Evolutionary conservation across 1,140 invertebrate species (phyloP).

Genomic region (Heliconius congener): DNA sequence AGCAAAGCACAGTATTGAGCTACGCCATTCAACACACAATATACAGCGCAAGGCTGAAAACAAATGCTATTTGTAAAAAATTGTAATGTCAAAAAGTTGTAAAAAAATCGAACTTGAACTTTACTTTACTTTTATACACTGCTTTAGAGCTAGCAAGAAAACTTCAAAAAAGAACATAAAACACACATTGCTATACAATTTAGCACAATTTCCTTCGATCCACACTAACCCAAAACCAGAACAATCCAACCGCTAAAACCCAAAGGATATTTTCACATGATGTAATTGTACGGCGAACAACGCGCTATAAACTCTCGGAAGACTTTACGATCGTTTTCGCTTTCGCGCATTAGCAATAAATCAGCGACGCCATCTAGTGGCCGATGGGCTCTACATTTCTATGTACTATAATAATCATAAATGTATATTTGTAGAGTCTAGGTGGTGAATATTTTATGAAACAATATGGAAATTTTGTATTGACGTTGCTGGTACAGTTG

Average conservation of each 20-base stretch:
- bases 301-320: slow-evolving; percentile 61
- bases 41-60: no score
- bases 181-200: no score
- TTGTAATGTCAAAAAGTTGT: no score
- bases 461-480: not conserved
- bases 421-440: not conserved
- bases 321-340: slow-evolving; percentile 76
- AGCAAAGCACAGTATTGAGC: no score
- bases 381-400: slow-evolving; percentile 47
- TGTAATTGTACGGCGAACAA: slow-evolving; percentile 66
- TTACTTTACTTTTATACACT: no score
- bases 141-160: no score
- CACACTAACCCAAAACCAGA: not conserved
- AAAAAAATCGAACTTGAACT: no score
- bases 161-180: no score
- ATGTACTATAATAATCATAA: slow-evolving; percentile 17
- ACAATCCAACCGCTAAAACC: slow-evolving; percentile 16
- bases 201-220: not conserved
- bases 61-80: no score
- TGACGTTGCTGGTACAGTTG: not conserved
- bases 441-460: not conserved
- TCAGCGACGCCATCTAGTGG: slow-evolving; percentile 67
- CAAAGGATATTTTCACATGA: slow-evolving; percentile 40
- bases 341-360: slow-evolving; percentile 81
- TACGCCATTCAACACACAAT: no score